Base-by-base conservation (phyloP, 2,797 vertebrate genomes). In the Micromesistius poutassou region DNA sequence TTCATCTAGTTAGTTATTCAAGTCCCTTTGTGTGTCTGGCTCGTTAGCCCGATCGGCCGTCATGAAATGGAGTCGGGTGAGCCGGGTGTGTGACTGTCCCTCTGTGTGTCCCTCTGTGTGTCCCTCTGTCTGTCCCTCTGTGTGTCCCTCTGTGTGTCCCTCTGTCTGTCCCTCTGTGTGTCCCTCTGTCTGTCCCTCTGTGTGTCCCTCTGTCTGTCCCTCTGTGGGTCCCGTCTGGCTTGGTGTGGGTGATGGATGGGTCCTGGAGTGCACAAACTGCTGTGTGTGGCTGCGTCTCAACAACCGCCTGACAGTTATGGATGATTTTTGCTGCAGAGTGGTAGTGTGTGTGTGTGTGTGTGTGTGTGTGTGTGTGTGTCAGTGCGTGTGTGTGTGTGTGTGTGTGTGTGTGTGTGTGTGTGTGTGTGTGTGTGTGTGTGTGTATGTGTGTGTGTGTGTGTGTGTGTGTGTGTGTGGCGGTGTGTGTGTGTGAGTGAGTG, bases 161-260 rank as follows among this genome's bases (percentile, higher is more conserved):
- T n/a, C n/a, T 38, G 9, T n/a, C n/a, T n/a, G 36, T 38, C 36
- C 36, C 36, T 10, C 7, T 2, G 36, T 10, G 9, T 38, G 8
- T 1, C 36, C n/a, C n/a, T n/a, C n/a, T 38, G 9, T n/a, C n/a
- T n/a, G 36, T 38, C 36, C 36, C 36, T 10, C 7, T 2, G 36
- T 10, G 9, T 38, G 8, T 1, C 36, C n/a, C n/a, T n/a, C n/a
- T n/a, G n/a, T 38, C 1, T 28, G 62, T 28, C 6, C 25, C n/a
- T 62, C 22, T 62, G 72, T 42, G 81, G 86, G 83, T 82, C 82
- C 85, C 74, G 78, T 73, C 22, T 13, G 31, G 84, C 85, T 75
- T 84, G 80, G 88, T 81, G 80, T 3, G 35, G 22, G 77, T 93
- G 92, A 94, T 93, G 89, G 88, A 94, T 90, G 90, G 89, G 68